Evolutionary conservation across 2,888 invertebrate species (phyloP), one percentile per base, ranked within the genome.

Genomic region (Cinara cedri): DNA sequence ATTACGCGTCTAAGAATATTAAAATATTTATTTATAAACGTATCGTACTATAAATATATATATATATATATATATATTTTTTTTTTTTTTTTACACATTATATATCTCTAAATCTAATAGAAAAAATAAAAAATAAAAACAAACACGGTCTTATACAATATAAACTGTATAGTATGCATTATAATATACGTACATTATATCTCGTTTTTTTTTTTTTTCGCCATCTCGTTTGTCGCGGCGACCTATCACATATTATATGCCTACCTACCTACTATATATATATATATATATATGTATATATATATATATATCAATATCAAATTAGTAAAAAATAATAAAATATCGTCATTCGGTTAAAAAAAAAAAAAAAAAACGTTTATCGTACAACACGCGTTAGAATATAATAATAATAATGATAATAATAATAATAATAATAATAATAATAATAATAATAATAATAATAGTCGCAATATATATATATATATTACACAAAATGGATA

Each of bases 281-380:
- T 46, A 70, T 62, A 72, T 21, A 42, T 72, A 65, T 65, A 65
- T 65, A 46, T 46, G n/a, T 68, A 26, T 51, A 70, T 42, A 54
- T 54, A 70, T 34, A 54, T 11, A 24, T 70, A 26, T 26, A 26
- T 70, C 1, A 16, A 54, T 49, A 70, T n/a, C n/a, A 26, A 6
- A 44, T n/a, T n/a, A 65, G 3, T 10, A 70, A 26, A 68, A 46
- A 62, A 46, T 9, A n/a, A 76, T n/a, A 57, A 65, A 66, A 75
- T 68, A 76, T 68, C 19, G 66, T 68, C 49, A 60, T 68, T 68
- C 57, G 68, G 60, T 78, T 60, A 9, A n/a, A 68, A 78, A 19
- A 51, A 78, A 78, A 78, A 74, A 62, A 72, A 62, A 78, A 68
- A 26, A 26, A n/a, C 54, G 54, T 68, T 78, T 78, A 68, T 78